Conservation (phyloP, 1,140 invertebrate genomes). For the Macrosteles quadrilineatus region DNA sequence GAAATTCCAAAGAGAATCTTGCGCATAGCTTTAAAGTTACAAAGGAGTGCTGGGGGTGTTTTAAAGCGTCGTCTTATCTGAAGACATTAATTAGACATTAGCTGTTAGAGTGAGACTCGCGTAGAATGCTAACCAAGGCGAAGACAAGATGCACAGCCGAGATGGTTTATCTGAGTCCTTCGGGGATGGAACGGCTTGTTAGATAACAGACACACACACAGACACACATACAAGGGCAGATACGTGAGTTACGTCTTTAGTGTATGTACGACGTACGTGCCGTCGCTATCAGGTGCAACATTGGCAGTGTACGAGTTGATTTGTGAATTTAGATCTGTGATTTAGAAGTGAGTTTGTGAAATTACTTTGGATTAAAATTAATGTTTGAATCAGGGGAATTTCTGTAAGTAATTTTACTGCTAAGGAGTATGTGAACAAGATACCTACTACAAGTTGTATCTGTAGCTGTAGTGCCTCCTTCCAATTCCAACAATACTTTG, state of each 20-base stretch:
- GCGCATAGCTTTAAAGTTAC: not conserved
- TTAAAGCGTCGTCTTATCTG: slow-evolving; percentile 7
- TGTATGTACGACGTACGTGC: not conserved
- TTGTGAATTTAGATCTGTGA: no score
- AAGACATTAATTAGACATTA: slow-evolving; percentile 17
- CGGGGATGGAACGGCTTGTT: not conserved
- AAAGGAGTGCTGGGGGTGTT: not conserved
- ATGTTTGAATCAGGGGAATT: no score
- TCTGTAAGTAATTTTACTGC: no score
- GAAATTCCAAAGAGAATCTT: not conserved
- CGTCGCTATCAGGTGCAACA: not conserved
- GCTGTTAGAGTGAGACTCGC: not conserved
- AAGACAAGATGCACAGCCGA: slow-evolving; percentile 3
- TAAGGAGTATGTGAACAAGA: no score
- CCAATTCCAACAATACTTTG: no score
- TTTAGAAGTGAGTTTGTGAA: no score
- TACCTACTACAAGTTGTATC: no score
- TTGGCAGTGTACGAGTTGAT: no score
- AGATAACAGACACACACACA: slow-evolving; percentile 19
- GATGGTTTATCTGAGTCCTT: slow-evolving; percentile 3
- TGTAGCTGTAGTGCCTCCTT: no score
- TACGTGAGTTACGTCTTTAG: not conserved
- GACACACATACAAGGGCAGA: not conserved
- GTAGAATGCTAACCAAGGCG: slow-evolving; percentile 7
- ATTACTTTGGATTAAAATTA: no score